Percentiles rank a stretch among this genome's conserved stretches.
These are phyloP conservation scores for Rousettus madagascariensis DNA, from an alignment of 2,797 vertebrate genomes.

Conservation along the genomic window DNA sequence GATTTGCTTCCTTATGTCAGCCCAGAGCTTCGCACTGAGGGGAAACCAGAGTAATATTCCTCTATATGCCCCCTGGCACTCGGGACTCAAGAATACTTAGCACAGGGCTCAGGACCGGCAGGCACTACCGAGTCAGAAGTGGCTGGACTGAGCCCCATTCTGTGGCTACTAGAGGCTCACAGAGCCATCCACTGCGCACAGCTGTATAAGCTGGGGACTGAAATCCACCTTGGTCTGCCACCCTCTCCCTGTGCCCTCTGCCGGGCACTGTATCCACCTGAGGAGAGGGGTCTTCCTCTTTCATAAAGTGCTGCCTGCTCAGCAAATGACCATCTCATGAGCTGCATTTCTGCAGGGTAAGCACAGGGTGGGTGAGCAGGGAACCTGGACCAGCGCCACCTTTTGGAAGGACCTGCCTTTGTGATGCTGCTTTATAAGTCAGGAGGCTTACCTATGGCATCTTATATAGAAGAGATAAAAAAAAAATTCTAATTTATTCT, in stretches of 20 bases:
- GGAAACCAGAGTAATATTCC: neutral
- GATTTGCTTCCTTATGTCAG: neutral
- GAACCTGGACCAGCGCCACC: neutral
- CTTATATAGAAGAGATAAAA: neutral
- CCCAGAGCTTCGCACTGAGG: fast-evolving
- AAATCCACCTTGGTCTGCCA: neutral
- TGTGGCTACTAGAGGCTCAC: neutral
- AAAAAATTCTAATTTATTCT: neutral
- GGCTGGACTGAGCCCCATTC: neutral
- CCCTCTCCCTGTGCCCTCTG: neutral
- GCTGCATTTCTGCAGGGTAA: neutral
- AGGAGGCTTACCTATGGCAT: neutral
- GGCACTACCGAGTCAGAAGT: neutral
- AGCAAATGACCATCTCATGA: neutral
- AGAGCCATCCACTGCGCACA: neutral
- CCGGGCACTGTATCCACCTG: neutral
- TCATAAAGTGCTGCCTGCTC: neutral
- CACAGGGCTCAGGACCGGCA: neutral
- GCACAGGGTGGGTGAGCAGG: neutral
- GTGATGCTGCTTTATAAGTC: neutral
- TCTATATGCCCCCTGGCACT: neutral
- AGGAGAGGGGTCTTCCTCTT: neutral
- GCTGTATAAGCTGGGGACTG: neutral
- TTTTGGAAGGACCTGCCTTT: neutral
- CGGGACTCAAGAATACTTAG: neutral